Evolutionary conservation across 2,797 vertebrate genomes (phyloP).

Genomic region (Pangasius sanitwongsei): DNA sequence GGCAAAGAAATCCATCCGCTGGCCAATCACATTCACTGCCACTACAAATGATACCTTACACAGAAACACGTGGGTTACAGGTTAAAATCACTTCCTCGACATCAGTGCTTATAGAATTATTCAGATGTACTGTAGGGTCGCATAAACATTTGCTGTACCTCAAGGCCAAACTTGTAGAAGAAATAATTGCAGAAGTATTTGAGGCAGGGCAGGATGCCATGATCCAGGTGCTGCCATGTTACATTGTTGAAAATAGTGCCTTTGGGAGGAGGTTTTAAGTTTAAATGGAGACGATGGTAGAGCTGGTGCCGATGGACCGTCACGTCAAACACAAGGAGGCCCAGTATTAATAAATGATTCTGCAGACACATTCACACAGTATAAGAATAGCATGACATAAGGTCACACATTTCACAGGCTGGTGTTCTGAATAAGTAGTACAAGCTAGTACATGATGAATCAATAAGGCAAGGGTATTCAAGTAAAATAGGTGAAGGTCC

Average conservation of each 20-base stretch:
- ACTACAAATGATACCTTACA: conserved; percentile 76
- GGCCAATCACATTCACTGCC: conserved; percentile 75
- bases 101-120: background rate
- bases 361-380: conserved; percentile 46
- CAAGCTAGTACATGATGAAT: background rate
- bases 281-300: conserved; percentile 66
- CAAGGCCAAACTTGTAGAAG: conserved; percentile 80
- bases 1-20: conserved; percentile 78
- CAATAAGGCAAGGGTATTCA: background rate
- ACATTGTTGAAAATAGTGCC: conserved; percentile 69
- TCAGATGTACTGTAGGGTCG: background rate
- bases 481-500: background rate
- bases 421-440: background rate
- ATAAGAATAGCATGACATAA: background rate
- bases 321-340: conserved; percentile 72
- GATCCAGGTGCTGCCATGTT: conserved; percentile 69
- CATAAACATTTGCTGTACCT: conserved; percentile 64
- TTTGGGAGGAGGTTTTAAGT: conserved; percentile 65
- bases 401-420: conserved; percentile 6
- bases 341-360: conserved; percentile 75
- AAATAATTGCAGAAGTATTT: conserved; percentile 79
- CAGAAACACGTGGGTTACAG: background rate
- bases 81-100: background rate
- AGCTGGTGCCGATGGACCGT: conserved; percentile 72
- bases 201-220: conserved; percentile 65